phyloP scores from a whole-genome alignment of 2,797 vertebrate genomes.

The Harpagifer antarcticus region DNA sequence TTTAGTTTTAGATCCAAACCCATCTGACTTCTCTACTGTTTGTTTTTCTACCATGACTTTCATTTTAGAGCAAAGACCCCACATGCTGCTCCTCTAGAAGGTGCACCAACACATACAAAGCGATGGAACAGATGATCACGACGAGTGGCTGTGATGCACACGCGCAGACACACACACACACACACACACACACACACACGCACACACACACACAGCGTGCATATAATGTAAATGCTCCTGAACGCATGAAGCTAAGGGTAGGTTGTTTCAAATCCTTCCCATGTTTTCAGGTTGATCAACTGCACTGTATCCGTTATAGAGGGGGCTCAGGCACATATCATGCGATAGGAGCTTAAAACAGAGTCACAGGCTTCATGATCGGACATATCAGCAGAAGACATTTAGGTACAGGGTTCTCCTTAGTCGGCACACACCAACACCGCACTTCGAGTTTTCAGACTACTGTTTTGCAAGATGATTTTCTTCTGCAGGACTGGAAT shows the following conservation, averaged over 20 bases:
- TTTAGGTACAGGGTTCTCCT: conserved; percentile 53
- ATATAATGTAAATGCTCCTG: conserved; percentile 50
- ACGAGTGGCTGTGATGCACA: conserved; percentile 50
- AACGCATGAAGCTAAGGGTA: conserved; percentile 50
- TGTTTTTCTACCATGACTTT: conserved; percentile 45
- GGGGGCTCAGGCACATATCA: conserved; percentile 74
- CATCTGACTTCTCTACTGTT: conserved; percentile 18
- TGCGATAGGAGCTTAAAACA: conserved; percentile 71
- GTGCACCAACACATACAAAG: conserved; percentile 64
- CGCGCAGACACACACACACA: conserved; percentile 2
- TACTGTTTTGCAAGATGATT: conserved; percentile 54
- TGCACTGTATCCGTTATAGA: conserved; percentile 48
- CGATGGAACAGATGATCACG: conserved; percentile 58
- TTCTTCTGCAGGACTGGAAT: conserved; percentile 68
- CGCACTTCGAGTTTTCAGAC: conserved; percentile 53
- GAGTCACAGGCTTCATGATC: conserved; percentile 65
- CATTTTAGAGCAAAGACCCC: conserved; percentile 55
- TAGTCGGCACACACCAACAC: conserved; percentile 58
- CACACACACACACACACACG: conserved; percentile 1
- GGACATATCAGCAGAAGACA: conserved; percentile 62
- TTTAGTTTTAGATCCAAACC: conserved; percentile 62
- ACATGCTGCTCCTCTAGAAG: conserved; percentile 60
- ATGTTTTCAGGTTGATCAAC: conserved; percentile 64
- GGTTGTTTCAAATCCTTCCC: conserved; percentile 37
- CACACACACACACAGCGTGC: conserved; percentile 37